These are phyloP conservation scores for Teleopsis dalmanni DNA, from an alignment of 1,140 invertebrate genomes.

Conservation along the genomic window DNA sequence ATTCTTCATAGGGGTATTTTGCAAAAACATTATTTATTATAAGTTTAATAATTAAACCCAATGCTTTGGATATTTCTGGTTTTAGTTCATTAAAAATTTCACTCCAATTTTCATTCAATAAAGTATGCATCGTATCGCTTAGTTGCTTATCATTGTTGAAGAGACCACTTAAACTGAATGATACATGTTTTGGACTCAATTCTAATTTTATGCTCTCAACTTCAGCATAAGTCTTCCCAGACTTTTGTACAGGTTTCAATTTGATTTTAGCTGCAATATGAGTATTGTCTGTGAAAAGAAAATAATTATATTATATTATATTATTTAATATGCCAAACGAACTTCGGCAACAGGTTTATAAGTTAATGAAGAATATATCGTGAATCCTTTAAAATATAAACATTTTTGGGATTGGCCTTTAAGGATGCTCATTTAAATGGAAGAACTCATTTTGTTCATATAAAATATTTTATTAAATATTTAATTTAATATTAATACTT, in stretches of 20 bases:
- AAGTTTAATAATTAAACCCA: slow-evolving; percentile 44
- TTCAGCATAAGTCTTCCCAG: slow-evolving; percentile 25
- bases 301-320: too few relatives aligned
- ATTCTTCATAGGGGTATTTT: slow-evolving; percentile 37
- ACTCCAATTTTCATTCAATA: slow-evolving; percentile 54
- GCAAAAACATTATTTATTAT: slow-evolving; percentile 48
- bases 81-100: slow-evolving; percentile 48
- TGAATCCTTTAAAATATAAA: too few relatives aligned
- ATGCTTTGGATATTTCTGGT: slow-evolving; percentile 44
- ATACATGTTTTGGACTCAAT: slow-evolving; percentile 5
- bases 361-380: too few relatives aligned
- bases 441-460: too few relatives aligned
- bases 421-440: too few relatives aligned
- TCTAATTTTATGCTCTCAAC: slow-evolving; percentile 17
- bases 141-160: slow-evolving; percentile 45
- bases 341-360: too few relatives aligned
- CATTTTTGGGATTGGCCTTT: too few relatives aligned
- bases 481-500: too few relatives aligned
- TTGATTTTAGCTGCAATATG: too few relatives aligned
- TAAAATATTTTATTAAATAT: too few relatives aligned
- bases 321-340: too few relatives aligned
- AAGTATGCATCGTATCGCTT: slow-evolving; percentile 47
- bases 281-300: too few relatives aligned
- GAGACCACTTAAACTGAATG: slow-evolving; percentile 35
- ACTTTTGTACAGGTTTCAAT: slow-evolving; percentile 15